phyloP scores from a whole-genome alignment of 2,888 invertebrate genomes.

The Euzophera pinguis region DNA sequence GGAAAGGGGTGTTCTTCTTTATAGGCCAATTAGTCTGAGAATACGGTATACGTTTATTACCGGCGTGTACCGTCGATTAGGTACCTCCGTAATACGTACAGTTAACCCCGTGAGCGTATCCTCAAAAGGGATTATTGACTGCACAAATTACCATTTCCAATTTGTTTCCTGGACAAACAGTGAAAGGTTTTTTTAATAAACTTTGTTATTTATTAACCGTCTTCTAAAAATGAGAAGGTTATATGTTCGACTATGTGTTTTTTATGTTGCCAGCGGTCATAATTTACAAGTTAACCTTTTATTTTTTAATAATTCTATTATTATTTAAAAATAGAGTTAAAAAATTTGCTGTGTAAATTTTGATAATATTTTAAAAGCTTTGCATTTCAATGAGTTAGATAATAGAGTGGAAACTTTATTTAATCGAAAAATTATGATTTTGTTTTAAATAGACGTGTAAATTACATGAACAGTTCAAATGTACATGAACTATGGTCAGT shows the following conservation, averaged over 20 bases:
- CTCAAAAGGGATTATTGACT: constrained; percentile 5
- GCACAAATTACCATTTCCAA: not conserved
- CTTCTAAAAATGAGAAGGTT: no score
- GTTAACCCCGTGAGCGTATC: constrained; percentile 8
- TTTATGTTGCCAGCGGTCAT: no score
- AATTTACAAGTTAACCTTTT: no score
- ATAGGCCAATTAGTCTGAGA: constrained; percentile 58
- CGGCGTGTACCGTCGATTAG: constrained; percentile 39
- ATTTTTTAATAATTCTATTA: no score
- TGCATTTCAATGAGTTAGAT: not conserved
- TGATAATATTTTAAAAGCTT: no score
- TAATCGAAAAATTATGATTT: not conserved
- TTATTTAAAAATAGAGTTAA: no score
- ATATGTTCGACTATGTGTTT: no score
- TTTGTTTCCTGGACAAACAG: not conserved
- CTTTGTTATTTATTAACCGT: no score
- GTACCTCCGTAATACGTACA: constrained; percentile 25
- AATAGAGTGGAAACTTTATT: not conserved
- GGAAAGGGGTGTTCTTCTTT: constrained; percentile 44
- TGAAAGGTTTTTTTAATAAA: no score
- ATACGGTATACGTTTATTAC: constrained; percentile 55
- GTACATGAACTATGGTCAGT: no score
- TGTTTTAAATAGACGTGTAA: not conserved
- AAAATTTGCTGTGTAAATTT: no score
- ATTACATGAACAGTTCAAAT: not conserved